phyloP scores from a whole-genome alignment of 2,888 invertebrate genomes.

The Thera obeliscata region DNA sequence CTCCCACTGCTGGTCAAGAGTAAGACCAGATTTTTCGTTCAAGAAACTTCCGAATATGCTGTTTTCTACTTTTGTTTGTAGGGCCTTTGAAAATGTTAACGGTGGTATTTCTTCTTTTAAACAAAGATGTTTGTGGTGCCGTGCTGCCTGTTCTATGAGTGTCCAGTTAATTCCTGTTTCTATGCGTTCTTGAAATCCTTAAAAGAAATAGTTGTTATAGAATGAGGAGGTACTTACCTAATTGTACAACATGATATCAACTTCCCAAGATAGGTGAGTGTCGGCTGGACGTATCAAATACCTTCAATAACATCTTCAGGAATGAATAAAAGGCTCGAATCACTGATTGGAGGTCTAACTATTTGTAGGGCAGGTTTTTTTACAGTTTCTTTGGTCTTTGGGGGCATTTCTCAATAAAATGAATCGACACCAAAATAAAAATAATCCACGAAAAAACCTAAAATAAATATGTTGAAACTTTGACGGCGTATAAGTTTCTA shows the following conservation, averaged over 20 bases:
- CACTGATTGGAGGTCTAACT: slow-evolving; percentile 62
- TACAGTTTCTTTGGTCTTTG: slow-evolving; percentile 59
- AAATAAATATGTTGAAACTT: neutral
- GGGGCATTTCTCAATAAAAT: slow-evolving; percentile 54
- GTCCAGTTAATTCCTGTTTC: slow-evolving; percentile 71
- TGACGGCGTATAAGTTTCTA: neutral
- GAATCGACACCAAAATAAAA: neutral
- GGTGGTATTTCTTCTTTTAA: slow-evolving; percentile 47
- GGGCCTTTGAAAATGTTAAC: slow-evolving; percentile 60
- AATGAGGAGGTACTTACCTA: neutral
- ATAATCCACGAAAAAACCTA: neutral
- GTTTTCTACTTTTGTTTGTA: slow-evolving; percentile 63
- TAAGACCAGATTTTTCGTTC: slow-evolving; percentile 57
- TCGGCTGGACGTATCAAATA: neutral
- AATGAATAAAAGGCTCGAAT: slow-evolving; percentile 62
- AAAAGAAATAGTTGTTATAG: neutral
- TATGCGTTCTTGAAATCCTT: slow-evolving; percentile 71
- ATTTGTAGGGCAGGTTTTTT: slow-evolving; percentile 58
- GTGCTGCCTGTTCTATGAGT: slow-evolving; percentile 55
- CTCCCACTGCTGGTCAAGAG: slow-evolving; percentile 68
- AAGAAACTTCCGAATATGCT: slow-evolving; percentile 66
- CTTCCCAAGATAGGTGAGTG: neutral
- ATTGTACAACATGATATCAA: neutral
- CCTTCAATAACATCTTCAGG: slow-evolving; percentile 68
- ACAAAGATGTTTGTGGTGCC: slow-evolving; percentile 60